Conservation (phyloP, 2,113 vertebrate genomes). For the Datnioides undecimradiatus region DNA sequence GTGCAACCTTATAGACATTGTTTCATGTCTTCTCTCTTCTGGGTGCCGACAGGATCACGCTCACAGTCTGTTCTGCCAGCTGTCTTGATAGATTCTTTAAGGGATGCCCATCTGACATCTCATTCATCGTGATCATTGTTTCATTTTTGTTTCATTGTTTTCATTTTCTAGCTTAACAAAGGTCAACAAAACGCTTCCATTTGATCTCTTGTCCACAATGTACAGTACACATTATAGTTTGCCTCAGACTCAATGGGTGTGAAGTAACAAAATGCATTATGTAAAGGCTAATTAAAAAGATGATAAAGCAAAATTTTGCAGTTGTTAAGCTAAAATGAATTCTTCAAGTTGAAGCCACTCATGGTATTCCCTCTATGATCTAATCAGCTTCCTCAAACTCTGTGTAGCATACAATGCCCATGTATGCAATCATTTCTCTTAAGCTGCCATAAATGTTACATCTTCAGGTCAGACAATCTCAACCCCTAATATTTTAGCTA, state of each 20-base stretch:
- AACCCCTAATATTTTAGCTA: neutral
- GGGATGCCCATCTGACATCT: slow-evolving; percentile 17
- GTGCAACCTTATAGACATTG: slow-evolving; percentile 16
- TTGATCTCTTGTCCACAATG: neutral
- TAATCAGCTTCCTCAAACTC: neutral
- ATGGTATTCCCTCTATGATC: neutral
- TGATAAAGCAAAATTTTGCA: neutral
- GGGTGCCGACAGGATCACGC: neutral
- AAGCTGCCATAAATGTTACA: neutral
- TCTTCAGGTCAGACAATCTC: neutral
- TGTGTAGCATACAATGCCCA: too few relatives aligned
- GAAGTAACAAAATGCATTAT: neutral
- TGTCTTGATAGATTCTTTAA: slow-evolving; percentile 4
- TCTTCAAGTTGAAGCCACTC: neutral
- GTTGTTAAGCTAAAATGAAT: neutral
- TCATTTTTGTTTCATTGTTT: neutral
- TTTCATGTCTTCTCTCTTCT: slow-evolving; percentile 23
- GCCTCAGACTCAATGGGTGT: neutral
- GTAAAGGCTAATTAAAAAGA: neutral
- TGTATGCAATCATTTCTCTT: neutral
- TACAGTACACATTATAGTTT: neutral
- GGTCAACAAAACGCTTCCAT: neutral
- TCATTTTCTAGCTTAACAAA: neutral
- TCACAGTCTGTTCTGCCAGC: slow-evolving; percentile 20
- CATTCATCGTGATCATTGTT: neutral